phyloP scores from a whole-genome alignment of 1,140 invertebrate genomes.

The Anastrepha obliqua region DNA sequence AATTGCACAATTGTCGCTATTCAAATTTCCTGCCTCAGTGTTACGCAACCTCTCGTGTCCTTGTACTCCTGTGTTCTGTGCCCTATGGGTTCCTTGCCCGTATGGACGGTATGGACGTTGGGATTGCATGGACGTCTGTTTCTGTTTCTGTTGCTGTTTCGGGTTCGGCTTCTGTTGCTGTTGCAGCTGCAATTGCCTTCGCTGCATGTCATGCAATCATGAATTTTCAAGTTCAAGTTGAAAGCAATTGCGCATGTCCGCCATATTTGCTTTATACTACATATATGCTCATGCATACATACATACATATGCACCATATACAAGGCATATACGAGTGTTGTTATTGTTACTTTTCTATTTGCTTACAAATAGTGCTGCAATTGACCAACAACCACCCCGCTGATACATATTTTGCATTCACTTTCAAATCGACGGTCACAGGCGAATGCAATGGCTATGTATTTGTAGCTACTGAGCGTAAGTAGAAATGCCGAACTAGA shows the following conservation, averaged over 20 bases:
- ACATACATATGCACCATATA: neutral
- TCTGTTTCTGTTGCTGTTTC: neutral
- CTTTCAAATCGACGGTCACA: neutral
- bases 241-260: constrained; percentile 67
- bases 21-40: neutral
- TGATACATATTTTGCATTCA: neutral
- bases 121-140: constrained; percentile 47
- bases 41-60: constrained; percentile 36
- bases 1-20: constrained; percentile 1
- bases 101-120: constrained; percentile 13
- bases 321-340: neutral
- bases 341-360: constrained; percentile 11
- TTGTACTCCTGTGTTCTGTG: constrained; percentile 33
- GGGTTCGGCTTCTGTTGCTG: constrained; percentile 4
- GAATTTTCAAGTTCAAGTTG: constrained; percentile 72
- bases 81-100: constrained; percentile 20
- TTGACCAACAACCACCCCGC: constrained; percentile 16
- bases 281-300: neutral
- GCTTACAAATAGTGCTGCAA: neutral
- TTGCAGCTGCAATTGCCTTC: constrained; percentile 51
- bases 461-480: neutral
- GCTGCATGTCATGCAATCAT: constrained; percentile 55
- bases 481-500: neutral
- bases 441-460: constrained; percentile 1
- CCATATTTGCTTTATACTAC: constrained; percentile 58